Evolutionary conservation across 2,888 invertebrate genomes (phyloP).

Genomic region (Tricholauxania praeusta): DNA sequence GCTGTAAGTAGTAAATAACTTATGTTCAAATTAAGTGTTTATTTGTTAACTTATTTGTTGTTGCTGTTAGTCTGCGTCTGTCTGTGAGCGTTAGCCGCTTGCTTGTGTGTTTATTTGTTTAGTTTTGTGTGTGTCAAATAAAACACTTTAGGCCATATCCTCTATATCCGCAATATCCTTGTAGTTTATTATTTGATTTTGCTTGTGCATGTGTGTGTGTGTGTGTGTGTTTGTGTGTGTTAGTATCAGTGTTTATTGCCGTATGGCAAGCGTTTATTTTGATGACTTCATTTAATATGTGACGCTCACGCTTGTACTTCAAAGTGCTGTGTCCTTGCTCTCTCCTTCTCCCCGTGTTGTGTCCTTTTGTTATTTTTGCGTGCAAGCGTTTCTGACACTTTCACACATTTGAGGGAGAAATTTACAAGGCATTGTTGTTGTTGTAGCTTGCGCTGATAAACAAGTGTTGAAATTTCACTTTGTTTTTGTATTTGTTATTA

Average conservation of each 20-base stretch:
- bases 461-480: constrained; percentile 3
- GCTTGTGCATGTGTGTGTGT: constrained; percentile 6
- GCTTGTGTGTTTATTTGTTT: too few species aligned
- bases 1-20: neutral
- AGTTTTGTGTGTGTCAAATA: too few species aligned
- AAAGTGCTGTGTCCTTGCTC: neutral
- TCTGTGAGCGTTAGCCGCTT: too few species aligned
- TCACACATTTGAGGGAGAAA: neutral
- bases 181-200: neutral
- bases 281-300: constrained; percentile 26
- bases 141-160: neutral
- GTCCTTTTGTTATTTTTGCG: neutral
- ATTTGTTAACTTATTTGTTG: too few species aligned
- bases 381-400: constrained; percentile 10
- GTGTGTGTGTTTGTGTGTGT: constrained; percentile 10
- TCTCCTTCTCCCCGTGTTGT: neutral
- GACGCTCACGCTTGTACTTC: constrained; percentile 6
- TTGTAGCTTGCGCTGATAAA: neutral
- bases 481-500: too few species aligned
- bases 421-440: neutral
- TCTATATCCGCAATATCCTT: neutral
- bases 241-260: constrained; percentile 35
- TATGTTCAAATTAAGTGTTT: constrained; percentile 8
- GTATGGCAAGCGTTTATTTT: constrained; percentile 9
- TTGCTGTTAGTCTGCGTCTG: too few species aligned